Conservation (phyloP, 2,888 invertebrate genomes). For the Panopea generosa region DNA sequence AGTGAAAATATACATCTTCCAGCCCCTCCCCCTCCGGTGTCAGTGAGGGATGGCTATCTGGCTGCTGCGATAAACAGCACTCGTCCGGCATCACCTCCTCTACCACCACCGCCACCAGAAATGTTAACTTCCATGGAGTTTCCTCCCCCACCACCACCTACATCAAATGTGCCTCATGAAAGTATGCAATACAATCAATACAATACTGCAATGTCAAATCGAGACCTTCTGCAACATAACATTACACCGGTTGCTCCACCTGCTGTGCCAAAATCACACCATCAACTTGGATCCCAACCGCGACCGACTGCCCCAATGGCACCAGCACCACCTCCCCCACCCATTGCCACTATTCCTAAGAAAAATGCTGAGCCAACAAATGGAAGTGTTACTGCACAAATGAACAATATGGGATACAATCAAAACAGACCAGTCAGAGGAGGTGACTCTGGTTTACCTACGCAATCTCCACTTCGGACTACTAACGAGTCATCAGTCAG, state of each 20-base stretch:
- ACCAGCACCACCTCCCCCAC: conserved; percentile 63
- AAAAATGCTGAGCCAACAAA: neutral
- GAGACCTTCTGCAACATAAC: neutral
- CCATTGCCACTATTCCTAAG: conserved; percentile 57
- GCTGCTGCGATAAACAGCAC: conserved; percentile 43
- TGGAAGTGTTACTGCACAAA: conserved; percentile 2
- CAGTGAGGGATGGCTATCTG: conserved; percentile 60
- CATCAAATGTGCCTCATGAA: neutral
- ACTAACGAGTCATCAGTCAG: conserved; percentile 28
- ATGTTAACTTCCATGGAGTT: conserved; percentile 16
- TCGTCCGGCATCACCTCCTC: conserved; percentile 71
- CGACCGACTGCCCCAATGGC: conserved; percentile 60
- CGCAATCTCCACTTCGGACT: conserved; percentile 12
- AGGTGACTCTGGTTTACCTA: neutral
- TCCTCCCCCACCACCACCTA: neutral
- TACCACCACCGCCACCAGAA: conserved; percentile 72
- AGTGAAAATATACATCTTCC: conserved; percentile 53
- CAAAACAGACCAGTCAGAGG: neutral
- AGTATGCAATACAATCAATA: neutral
- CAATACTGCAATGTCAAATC: neutral
- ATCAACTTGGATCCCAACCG: conserved; percentile 53
- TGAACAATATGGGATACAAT: neutral
- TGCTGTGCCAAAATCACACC: too few species aligned
- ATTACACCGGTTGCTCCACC: neutral
- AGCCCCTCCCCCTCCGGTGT: conserved; percentile 65